Evolutionary conservation across 2,113 vertebrate species (phyloP), one percentile per base, ranked within the genome.

Genomic region (Aix galericulata): DNA sequence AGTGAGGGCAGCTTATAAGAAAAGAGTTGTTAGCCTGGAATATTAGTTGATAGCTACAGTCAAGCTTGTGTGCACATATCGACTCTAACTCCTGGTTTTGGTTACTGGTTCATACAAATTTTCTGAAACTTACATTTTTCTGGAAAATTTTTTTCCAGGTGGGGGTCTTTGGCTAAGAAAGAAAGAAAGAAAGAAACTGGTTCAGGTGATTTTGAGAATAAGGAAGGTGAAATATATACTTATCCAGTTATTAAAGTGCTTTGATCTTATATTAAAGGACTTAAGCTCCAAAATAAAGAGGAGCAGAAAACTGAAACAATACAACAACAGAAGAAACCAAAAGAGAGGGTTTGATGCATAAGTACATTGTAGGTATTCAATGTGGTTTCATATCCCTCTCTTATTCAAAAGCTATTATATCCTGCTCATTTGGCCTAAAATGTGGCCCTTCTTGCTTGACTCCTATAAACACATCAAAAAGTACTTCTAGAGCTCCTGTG

Each of bases 71-170:
- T 92, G 74, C 68, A 72, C 62, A 12, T 95, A 91, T 84, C 10
- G 4, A 90, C 36, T 92, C 93, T 96, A 86, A 91, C 63, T 92
- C 92, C 92, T 96, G 34, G 15, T 25, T 96, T 96, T 93, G 92
- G 69, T 96, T 94, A 96, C 80, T 93, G 86, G 91, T 95, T 96
- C 77, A 96, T 82, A 96, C 95, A 96, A 96, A 93, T 95, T 94
- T 95, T 96, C 95, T 97, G 92, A 96, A 97, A 96, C 95, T 95
- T 95, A 97, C 94, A 96, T 96, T 96, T 97, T 96, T 97, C 92
- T 97, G 95, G 94, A 97, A 97, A 95, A 96, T 97, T 96, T 97
- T 97, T 96, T 97, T 96, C 96, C 94, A 97, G 93, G 96, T 96
- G 95, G 95, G 96, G 82, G 96, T 95, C 93, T 97, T 96, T 97